A percentile compares a stretch with the other conserved stretches of the same genome.
phyloP scores from a whole-genome alignment of 2,797 vertebrate species.

The Cyprinella venusta region DNA sequence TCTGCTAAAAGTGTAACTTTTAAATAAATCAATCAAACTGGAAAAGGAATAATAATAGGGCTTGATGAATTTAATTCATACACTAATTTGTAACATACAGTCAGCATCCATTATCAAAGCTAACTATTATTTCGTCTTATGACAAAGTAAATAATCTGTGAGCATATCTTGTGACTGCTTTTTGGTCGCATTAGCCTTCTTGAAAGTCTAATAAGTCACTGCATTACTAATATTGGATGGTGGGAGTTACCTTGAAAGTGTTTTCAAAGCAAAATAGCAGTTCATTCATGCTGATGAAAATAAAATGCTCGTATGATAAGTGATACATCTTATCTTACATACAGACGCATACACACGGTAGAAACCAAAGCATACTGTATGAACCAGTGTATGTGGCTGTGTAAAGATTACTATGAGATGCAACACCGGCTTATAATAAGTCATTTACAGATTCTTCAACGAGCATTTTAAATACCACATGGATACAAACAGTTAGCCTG shows the following conservation, averaged over 20 bases:
- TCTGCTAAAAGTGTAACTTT: neutral
- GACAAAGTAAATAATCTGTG: neutral
- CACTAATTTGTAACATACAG: neutral
- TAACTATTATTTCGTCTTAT: neutral
- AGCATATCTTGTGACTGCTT: neutral
- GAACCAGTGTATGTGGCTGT: neutral
- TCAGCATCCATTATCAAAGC: neutral
- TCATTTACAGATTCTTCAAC: neutral
- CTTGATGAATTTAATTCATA: neutral
- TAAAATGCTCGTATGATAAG: neutral
- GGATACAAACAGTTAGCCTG: neutral
- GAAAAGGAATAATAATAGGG: neutral
- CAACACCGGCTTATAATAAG: neutral
- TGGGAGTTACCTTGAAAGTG: neutral
- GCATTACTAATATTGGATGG: neutral
- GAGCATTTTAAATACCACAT: neutral
- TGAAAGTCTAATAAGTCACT: neutral
- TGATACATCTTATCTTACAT: neutral
- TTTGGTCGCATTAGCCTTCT: neutral
- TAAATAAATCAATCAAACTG: neutral
- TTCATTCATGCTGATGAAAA: neutral
- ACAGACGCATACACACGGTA: neutral
- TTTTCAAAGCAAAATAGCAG: slow-evolving; percentile 14
- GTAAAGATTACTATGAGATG: slow-evolving; percentile 2
- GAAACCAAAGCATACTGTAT: neutral